Conservation (phyloP, 2,113 vertebrate genomes). For the Coptodon bakossiorum region DNA sequence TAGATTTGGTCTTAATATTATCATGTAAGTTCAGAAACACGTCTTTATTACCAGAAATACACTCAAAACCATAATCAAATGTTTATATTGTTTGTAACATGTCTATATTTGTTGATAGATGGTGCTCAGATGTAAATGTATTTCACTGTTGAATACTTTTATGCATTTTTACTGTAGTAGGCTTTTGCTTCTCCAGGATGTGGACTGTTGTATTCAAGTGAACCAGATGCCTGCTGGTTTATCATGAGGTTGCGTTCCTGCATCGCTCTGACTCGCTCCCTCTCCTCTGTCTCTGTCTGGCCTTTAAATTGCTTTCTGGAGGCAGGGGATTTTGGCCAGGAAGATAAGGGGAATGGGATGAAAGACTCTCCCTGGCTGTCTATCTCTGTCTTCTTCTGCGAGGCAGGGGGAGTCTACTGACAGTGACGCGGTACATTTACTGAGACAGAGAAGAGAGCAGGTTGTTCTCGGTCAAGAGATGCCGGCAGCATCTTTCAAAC, state of each 20-base stretch:
- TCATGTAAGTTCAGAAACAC: neutral
- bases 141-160: neutral
- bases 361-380: conserved; percentile 30
- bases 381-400: conserved; percentile 6
- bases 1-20: neutral
- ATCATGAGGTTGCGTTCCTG: conserved; percentile 2
- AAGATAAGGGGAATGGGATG: conserved; percentile 53
- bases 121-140: neutral
- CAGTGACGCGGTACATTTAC: neutral
- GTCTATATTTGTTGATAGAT: neutral
- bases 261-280: neutral
- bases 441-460: conserved; percentile 8
- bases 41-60: neutral
- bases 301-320: conserved; percentile 64
- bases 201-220: neutral
- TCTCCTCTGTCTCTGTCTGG: conserved; percentile 11
- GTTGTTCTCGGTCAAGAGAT: neutral
- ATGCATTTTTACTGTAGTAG: neutral
- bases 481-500: neutral
- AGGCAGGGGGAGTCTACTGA: neutral
- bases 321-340: conserved; percentile 43
- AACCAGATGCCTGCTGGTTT: neutral
- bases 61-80: neutral
- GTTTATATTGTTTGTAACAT: neutral
- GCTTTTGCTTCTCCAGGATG: neutral